Evolutionary conservation across 2,797 vertebrate species (phyloP), one percentile per base, ranked within the genome.

Genomic region (Trichosurus vulpecula): DNA sequence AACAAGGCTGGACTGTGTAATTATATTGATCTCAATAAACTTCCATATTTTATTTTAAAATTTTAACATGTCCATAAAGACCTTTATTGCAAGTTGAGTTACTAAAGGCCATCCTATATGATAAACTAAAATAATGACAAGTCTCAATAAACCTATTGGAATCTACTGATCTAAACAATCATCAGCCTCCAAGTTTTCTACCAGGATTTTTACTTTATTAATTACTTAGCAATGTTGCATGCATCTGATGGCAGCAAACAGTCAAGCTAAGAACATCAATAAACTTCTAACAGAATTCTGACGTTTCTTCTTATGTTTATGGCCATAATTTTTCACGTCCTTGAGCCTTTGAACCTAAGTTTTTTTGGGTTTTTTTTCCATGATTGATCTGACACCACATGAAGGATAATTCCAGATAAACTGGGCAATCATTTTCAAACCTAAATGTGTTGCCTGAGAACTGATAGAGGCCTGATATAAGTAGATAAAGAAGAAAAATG

Each of bases 351-450:
- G 90, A 96, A 14, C 53, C 31, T 55, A 94, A 92, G 57, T 31
- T 6, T n/a, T 10, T 53, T 11, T 53, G 52, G 6, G 54, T 56
- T 56, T 95, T 55, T 94, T 58, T 92, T 91, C 89, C 3, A 90
- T 91, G 90, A 93, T 1, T 94, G 52, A 97, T 53, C 54, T 16
- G 91, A 13, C 53, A 92, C 8, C 19, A 94, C 6, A 47, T 25
- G 19, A 81, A 95, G 51, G 12, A 93, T 31, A 97, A 94, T 93
- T 91, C 41, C 92, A 96, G 87, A 93, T 91, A 4, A 95, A 96
- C 54, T 94, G 95, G 3, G 90, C 95, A 94, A n/a, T 93, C 13
- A 93, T 94, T 95, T 91, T 90, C 54, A 52, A 96, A 96, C 56
- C 93, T 81, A 57, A 97, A 92, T 30, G 22, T 94, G 31, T 53